Evolutionary conservation across 2,797 vertebrate genomes (phyloP), one percentile per base, ranked within the genome.

Genomic region (Hippopotamyrus pictus): DNA sequence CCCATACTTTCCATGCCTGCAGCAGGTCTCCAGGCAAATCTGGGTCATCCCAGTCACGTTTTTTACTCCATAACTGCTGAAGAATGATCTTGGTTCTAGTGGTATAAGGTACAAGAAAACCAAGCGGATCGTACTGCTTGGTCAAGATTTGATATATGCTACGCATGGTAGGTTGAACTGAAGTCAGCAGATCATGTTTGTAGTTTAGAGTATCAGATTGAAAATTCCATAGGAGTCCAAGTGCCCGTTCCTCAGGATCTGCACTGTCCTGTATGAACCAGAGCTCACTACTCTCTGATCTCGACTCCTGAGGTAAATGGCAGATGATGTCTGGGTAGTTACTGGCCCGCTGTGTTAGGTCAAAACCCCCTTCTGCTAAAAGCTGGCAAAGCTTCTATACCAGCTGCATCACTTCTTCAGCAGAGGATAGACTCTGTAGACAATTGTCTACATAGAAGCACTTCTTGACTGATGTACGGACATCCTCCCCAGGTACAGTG

Each of bases 401-500:
- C 51, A 53, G 51, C 51, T 53, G 51, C 14, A 3, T 53, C 51
- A 17, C 51, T 17, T 53, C 51, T 17, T 53, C 51, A 17, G 12
- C 51, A 17, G 51, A 53, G 14, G 51, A 14, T 53, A 88, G 79
- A 46, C 83, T 89, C 14, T 88, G 46, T 0, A 89, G 83, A 46
- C 87, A 88, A 11, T 90, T 90, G 89, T 76, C 82, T 3, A 88
- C 19, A 19, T 53, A 87, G 83, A 85, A 85, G 19, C 46, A 85
- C 1, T 17, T 46, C 19, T 85, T n/a, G 19, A 84, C 62, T 22
- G 14, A 69, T 69, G 62, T 69, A 48, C 11, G 46, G 7, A 51
- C 83, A 85, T 85, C 83, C 46, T 85, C 46, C 7, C 6, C 46
- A 22, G 83, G 1, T 25, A 22, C 2, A 50, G 2, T 85, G 46